phyloP scores from a whole-genome alignment of 2,888 invertebrate species.

The Heliconius charithonia region DNA sequence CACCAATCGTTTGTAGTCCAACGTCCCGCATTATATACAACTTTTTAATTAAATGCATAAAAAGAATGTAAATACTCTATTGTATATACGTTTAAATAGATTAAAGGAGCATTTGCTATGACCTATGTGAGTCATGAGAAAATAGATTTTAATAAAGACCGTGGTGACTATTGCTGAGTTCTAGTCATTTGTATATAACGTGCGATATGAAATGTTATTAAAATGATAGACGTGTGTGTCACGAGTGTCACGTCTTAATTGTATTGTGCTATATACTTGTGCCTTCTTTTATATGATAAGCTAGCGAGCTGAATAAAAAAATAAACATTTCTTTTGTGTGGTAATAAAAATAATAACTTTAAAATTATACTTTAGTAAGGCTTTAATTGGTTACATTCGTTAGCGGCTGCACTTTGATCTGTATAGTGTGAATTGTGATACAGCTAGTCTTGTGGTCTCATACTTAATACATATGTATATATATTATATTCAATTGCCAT shows the following conservation, averaged over 20 bases:
- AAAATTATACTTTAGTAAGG: background rate
- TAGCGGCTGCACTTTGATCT: background rate
- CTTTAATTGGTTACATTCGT: background rate
- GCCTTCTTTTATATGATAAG: slow-evolving; percentile 2
- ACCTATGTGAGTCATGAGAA: slow-evolving; percentile 17
- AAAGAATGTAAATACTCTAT: background rate
- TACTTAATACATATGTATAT: background rate
- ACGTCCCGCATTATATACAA: background rate
- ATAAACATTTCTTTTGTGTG: background rate
- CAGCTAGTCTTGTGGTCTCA: background rate
- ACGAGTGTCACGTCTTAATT: slow-evolving; percentile 28
- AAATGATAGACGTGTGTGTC: slow-evolving; percentile 13
- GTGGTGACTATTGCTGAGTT: slow-evolving; percentile 15
- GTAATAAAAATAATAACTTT: background rate
- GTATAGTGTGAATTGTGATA: background rate
- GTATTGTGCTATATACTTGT: slow-evolving; percentile 47
- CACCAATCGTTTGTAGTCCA: background rate
- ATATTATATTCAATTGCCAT: too few species aligned
- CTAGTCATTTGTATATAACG: slow-evolving; percentile 5
- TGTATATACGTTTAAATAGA: background rate
- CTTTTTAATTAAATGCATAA: background rate
- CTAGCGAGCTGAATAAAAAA: background rate
- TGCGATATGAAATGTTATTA: slow-evolving; percentile 23
- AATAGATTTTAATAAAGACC: slow-evolving; percentile 8
- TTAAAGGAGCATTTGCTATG: background rate